Evolutionary conservation across 2,797 vertebrate genomes (phyloP), one percentile per base, ranked within the genome.

Genomic region (Neomorphus geoffroyi): DNA sequence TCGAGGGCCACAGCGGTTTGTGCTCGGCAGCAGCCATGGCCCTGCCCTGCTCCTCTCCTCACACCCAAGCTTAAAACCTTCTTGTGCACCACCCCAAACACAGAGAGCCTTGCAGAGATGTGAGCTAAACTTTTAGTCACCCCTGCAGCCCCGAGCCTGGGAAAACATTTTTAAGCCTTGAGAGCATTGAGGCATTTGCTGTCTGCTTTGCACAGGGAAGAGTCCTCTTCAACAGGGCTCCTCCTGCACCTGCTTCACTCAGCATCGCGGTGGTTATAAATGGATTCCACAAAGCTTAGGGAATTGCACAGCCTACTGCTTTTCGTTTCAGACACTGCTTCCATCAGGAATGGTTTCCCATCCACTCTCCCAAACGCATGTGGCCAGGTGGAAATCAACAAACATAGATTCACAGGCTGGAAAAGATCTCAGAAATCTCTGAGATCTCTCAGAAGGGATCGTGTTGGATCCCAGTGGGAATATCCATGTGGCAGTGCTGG

Each of bases 81-180:
- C 4, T 6, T 6, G 2, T 32, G 45, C 13, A 17, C 15, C 46
- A 73, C 41, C 26, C 48, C 1, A 4, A 33, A 32, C 0, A 1
- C 72, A 43, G 75, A 48, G 43, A 14, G 22, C 46, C 26, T 81
- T 2, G 9, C 6, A 77, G 32, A 39, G 28, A 33, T 3, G 11
- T 10, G 11, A 18, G n/a, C 24, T 33, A 18, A 14, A 7, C 46
- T 54, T 69, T 46, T 0, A 0, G 48, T 24, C 32, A 18, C 30
- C 32, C 72, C 48, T 28, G 0, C 37, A 37, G 37, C 64, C 81
- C 79, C 7, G 10, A 64, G 62, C 39, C 66, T 23, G 53, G 37
- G 14, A 4, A 80, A 70, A 91, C 3, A n/a, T 33, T 13, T 13
- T 8, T 22, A 50, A 77, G 30, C 57, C 28, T 66, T 16, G 15